phyloP scores from a whole-genome alignment of 2,888 invertebrate genomes.

The Drosophila phalerata region DNA sequence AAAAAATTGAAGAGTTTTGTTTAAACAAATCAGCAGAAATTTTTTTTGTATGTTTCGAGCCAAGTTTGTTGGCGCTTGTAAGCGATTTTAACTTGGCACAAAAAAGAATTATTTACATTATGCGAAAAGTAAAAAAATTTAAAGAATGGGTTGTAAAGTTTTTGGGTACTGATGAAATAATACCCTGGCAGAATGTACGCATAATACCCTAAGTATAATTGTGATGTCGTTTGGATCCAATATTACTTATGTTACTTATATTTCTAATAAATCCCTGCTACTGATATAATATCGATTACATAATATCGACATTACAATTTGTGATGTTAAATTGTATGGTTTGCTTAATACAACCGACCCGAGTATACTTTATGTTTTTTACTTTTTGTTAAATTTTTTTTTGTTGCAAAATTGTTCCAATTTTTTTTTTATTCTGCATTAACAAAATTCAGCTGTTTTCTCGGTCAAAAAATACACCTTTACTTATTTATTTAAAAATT shows the following conservation, averaged over 20 bases:
- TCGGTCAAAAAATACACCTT: not conserved
- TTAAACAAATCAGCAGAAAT: conserved; percentile 74
- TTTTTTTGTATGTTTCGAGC: conserved; percentile 44
- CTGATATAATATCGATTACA: no score
- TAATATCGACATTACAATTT: no score
- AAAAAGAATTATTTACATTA: conserved; percentile 52
- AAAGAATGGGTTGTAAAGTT: not conserved
- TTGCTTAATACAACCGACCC: no score
- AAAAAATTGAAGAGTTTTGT: conserved; percentile 47
- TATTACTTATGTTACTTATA: no score
- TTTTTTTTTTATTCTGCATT: not conserved
- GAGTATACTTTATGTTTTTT: not conserved
- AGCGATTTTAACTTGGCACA: conserved; percentile 61
- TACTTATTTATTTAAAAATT: conserved; percentile 4
- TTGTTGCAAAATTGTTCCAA: conserved; percentile 15
- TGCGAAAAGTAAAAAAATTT: conserved; percentile 13
- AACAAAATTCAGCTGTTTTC: conserved; percentile 32
- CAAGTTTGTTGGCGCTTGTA: conserved; percentile 77
- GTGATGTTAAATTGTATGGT: not conserved
- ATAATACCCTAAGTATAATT: not conserved
- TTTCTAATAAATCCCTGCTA: no score
- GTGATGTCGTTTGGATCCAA: not conserved
- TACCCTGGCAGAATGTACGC: not conserved
- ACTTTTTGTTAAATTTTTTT: not conserved
- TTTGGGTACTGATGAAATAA: not conserved